Evolutionary conservation across 2,113 vertebrate genomes (phyloP).

Genomic region (Amazona guildingii): DNA sequence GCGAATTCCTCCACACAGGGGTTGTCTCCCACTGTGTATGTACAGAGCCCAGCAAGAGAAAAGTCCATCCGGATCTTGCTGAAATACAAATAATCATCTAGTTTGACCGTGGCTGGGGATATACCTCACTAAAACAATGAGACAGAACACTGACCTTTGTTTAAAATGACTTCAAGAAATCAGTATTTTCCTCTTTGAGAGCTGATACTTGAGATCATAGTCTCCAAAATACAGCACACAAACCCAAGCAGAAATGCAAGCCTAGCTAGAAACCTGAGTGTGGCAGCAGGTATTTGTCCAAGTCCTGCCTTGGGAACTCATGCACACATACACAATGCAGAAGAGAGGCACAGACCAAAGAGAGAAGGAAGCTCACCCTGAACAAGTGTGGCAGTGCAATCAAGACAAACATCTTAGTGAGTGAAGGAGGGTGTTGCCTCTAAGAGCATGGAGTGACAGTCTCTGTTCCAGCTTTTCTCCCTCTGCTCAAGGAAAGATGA

Average conservation of each 20-base stretch:
- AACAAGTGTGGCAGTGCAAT: background rate
- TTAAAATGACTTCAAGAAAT: background rate
- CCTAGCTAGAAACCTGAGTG: background rate
- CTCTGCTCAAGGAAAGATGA: background rate
- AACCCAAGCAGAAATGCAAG: background rate
- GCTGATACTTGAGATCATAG: background rate
- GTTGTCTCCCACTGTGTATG: background rate
- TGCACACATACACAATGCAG: fast-evolving
- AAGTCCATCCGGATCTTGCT: background rate
- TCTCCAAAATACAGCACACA: background rate
- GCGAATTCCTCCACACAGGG: background rate
- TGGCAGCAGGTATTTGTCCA: background rate
- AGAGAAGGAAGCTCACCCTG: background rate
- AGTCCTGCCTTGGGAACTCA: background rate
- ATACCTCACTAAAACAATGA: background rate
- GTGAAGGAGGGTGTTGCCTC: background rate
- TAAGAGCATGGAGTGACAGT: background rate
- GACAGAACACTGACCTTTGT: background rate
- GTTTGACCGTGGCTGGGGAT: background rate
- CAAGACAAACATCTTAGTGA: background rate
- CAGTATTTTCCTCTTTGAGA: background rate
- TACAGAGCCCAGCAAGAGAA: background rate
- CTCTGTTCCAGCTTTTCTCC: background rate
- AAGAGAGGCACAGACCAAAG: background rate
- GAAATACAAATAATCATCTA: background rate